Percentiles rank a stretch among this genome's conserved stretches.
These are phyloP conservation scores for Cantharis nigra DNA, from an alignment of 2,888 invertebrate genomes.

Conservation along the genomic window DNA sequence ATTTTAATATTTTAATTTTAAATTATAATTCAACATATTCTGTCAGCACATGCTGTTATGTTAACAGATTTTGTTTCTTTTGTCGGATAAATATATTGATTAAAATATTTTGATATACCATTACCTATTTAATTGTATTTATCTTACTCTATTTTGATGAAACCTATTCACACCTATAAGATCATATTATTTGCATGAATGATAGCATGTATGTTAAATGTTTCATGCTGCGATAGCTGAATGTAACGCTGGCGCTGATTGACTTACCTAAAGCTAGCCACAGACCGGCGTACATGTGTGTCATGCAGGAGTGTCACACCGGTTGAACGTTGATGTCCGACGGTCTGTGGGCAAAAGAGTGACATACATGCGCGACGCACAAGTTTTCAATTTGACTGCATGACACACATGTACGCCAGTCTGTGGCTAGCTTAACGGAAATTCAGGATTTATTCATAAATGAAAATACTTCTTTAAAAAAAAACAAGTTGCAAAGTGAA, in stretches of 20 bases:
- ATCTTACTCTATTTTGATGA: not conserved
- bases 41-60: constrained; percentile 26
- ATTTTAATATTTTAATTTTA: not conserved
- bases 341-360: no score
- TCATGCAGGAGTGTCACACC: no score
- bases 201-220: no score
- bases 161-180: not conserved
- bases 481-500: no score
- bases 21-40: not conserved
- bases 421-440: no score
- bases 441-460: not conserved
- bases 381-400: no score
- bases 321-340: no score
- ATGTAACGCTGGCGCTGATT: not conserved
- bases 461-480: not conserved
- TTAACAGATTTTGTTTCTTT: constrained; percentile 12
- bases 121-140: not conserved
- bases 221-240: no score
- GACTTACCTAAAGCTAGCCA: no score
- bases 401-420: no score
- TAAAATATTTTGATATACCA: constrained; percentile 7
- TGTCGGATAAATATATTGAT: not conserved
- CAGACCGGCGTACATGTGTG: no score
- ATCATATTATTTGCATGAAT: not conserved
- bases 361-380: no score